A percentile compares a stretch with the other conserved stretches of the same genome.
phyloP scores from a whole-genome alignment of 1,140 invertebrate species.

The Bombyx mandarina region DNA sequence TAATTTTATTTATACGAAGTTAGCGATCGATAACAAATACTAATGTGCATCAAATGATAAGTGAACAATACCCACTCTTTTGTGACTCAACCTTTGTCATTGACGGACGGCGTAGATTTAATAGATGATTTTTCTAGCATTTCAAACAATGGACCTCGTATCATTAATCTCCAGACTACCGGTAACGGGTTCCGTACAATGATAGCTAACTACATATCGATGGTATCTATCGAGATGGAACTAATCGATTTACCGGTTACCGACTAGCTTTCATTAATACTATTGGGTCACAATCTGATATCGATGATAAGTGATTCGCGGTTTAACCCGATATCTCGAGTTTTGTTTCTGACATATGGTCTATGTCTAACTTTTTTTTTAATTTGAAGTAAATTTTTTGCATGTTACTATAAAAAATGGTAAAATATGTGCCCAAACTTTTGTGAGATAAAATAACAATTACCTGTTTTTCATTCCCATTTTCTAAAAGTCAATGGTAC shows the following conservation, averaged over 20 bases:
- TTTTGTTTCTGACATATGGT: background rate
- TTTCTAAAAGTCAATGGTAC: too few species aligned
- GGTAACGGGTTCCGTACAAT: slow-evolving; percentile 40
- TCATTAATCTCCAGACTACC: slow-evolving; percentile 48
- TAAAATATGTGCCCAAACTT: too few species aligned
- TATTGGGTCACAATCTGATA: slow-evolving; percentile 39
- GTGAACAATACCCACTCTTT: slow-evolving; percentile 29
- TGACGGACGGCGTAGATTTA: slow-evolving; percentile 39
- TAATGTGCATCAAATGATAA: slow-evolving; percentile 2
- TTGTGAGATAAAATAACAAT: too few species aligned
- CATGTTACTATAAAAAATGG: too few species aligned
- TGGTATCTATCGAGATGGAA: slow-evolving; percentile 40
- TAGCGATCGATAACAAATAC: too few species aligned
- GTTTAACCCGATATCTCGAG: background rate
- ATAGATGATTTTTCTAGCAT: slow-evolving; percentile 45
- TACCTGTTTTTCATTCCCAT: too few species aligned
- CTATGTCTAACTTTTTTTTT: background rate
- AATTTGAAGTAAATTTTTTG: too few species aligned
- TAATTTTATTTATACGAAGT: too few species aligned
- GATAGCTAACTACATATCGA: slow-evolving; percentile 42
- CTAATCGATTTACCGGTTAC: slow-evolving; percentile 40
- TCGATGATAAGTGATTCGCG: slow-evolving; percentile 25
- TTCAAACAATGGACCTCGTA: slow-evolving; percentile 43
- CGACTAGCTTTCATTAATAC: slow-evolving; percentile 41
- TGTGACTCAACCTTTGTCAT: slow-evolving; percentile 26